A percentile compares a stretch with the other conserved stretches of the same genome.
Conservation (phyloP, 2,797 vertebrate genomes). For the Smutsia gigantea region DNA sequence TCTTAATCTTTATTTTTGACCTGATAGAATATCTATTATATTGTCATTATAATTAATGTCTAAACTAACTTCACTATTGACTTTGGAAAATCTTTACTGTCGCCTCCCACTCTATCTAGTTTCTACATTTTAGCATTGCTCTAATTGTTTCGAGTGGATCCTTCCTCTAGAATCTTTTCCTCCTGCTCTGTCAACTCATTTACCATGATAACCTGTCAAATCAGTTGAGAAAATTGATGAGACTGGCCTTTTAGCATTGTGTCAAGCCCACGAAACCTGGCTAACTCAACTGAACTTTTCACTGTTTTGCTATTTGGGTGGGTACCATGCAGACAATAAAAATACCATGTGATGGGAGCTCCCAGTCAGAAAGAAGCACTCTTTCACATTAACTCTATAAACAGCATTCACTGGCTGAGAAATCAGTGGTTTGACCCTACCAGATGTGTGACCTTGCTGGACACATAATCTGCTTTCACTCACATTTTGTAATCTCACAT, state of each 20-base stretch:
- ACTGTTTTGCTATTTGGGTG: not conserved
- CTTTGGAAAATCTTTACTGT: not conserved
- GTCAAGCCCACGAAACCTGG: slow-evolving; percentile 20
- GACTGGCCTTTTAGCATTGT: slow-evolving; percentile 22
- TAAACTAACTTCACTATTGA: not conserved
- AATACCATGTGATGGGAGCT: not conserved
- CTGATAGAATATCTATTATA: not conserved
- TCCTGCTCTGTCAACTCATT: slow-evolving; percentile 40
- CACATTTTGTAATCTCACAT: not conserved
- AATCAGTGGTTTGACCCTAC: not conserved
- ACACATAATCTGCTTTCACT: not conserved
- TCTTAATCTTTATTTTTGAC: slow-evolving; percentile 43
- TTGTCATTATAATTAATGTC: not conserved
- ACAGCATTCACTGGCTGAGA: not conserved
- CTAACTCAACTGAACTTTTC: slow-evolving; percentile 1
- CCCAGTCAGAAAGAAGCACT: not conserved
- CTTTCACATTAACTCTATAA: not conserved
- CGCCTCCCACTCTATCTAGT: not conserved
- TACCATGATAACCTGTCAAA: slow-evolving; percentile 59
- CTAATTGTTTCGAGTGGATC: not conserved
- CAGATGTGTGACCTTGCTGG: not conserved
- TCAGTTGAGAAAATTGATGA: slow-evolving; percentile 55
- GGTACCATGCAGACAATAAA: not conserved
- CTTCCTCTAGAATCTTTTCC: slow-evolving; percentile 43
- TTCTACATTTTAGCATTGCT: not conserved